A percentile compares a stretch with the other conserved stretches of the same genome.
These are phyloP conservation scores for Aromia moschata DNA, from an alignment of 2,888 invertebrate species.

Conservation along the genomic window DNA sequence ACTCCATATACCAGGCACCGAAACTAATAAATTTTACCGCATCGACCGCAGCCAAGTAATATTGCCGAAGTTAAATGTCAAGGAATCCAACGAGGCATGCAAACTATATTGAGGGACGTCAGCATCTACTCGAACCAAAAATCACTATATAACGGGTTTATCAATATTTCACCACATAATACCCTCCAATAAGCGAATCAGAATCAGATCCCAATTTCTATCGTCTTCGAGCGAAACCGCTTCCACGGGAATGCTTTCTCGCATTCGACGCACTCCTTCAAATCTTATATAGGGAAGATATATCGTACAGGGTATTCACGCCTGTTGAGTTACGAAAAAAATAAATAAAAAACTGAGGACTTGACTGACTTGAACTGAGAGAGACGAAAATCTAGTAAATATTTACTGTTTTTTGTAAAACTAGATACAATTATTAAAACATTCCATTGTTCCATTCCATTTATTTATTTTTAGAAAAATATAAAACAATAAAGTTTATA, in stretches of 20 bases:
- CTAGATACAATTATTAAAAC: no score
- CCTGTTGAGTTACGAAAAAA: no score
- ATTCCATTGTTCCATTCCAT: no score
- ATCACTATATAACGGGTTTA: slow-evolving; percentile 30
- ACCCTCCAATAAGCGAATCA: slow-evolving; percentile 26
- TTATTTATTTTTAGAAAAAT: no score
- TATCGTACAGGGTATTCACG: no score
- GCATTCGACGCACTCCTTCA: no score
- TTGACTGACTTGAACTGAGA: no score
- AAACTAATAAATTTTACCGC: neutral
- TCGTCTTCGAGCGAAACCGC: slow-evolving; percentile 5
- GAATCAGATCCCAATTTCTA: slow-evolving; percentile 29
- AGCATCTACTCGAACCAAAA: slow-evolving; percentile 21
- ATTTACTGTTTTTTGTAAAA: no score
- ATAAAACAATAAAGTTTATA: no score
- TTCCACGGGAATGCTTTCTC: neutral
- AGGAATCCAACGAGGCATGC: neutral
- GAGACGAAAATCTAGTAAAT: no score
- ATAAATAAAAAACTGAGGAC: no score
- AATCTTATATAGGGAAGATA: no score
- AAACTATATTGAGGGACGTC: neutral
- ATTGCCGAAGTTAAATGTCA: neutral
- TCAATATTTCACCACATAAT: slow-evolving; percentile 35
- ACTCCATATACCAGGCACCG: neutral
- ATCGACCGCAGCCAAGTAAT: neutral